Percentiles rank a stretch among this genome's conserved stretches.
Evolutionary conservation across 2,797 vertebrate species (phyloP).

Genomic region (Sebastiscus albofasciatus): DNA sequence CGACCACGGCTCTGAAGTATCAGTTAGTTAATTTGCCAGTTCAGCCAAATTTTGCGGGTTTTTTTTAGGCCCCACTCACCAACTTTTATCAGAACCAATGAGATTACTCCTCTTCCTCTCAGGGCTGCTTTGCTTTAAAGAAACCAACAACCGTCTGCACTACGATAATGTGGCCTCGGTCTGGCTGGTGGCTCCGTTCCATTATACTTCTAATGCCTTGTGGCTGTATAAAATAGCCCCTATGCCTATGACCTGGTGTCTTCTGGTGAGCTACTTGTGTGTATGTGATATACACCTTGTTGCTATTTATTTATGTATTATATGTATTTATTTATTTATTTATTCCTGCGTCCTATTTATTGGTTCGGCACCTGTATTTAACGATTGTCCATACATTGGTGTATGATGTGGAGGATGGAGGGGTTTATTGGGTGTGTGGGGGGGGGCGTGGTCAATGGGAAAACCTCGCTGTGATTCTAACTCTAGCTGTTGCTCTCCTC

Average conservation of each 20-base stretch:
- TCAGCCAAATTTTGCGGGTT: not conserved
- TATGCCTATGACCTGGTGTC: conserved; percentile 34
- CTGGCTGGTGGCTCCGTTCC: conserved; percentile 37
- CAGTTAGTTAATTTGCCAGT: too few relatives aligned
- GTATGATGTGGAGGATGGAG: conserved; percentile 24
- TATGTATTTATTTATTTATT: conserved; percentile 62
- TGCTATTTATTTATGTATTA: conserved; percentile 52
- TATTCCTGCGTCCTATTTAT: conserved; percentile 63
- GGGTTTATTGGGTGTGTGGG: not conserved
- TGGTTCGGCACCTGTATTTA: conserved; percentile 53
- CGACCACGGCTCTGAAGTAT: too few relatives aligned
- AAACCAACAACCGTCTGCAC: not conserved
- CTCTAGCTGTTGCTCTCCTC: conserved; percentile 74
- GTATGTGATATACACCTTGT: conserved; percentile 45
- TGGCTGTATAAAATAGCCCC: conserved; percentile 52
- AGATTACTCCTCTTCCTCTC: not conserved
- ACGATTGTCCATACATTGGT: conserved; percentile 46
- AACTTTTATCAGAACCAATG: not conserved
- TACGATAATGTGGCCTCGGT: conserved; percentile 31
- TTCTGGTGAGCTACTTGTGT: conserved; percentile 57
- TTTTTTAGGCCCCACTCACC: not conserved
- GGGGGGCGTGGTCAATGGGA: conserved; percentile 39
- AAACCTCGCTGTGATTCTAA: conserved; percentile 73
- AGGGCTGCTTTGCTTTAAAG: not conserved
- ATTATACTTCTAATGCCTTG: conserved; percentile 42